Conservation (phyloP, 2,797 vertebrate species). For the Decapterus maruadsi region DNA sequence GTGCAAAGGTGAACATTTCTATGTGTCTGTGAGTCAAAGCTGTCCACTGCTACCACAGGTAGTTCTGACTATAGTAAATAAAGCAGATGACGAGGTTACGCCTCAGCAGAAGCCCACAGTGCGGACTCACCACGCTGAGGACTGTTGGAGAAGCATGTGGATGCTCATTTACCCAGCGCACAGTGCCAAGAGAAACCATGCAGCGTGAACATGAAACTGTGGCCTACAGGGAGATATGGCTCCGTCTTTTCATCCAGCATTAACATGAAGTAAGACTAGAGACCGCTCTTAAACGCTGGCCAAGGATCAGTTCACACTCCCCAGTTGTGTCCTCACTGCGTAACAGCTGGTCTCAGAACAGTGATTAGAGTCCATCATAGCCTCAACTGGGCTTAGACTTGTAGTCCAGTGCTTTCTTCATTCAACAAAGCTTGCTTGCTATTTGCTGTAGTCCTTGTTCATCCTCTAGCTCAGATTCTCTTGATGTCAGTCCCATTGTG, state of each 20-base stretch:
- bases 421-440: constrained; percentile 68
- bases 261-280: constrained; percentile 46
- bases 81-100: constrained; percentile 52
- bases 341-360: constrained; percentile 59
- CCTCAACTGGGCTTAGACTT: constrained; percentile 56
- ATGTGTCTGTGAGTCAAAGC: constrained; percentile 73
- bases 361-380: constrained; percentile 50
- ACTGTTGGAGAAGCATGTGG: constrained; percentile 64
- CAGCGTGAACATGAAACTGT: constrained; percentile 65
- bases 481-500: constrained; percentile 70
- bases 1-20: constrained; percentile 78
- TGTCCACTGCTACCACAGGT: constrained; percentile 58
- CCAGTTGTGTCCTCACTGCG: constrained; percentile 16
- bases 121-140: constrained; percentile 58
- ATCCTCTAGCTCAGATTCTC: constrained; percentile 68
- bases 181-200: constrained; percentile 81
- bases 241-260: constrained; percentile 65
- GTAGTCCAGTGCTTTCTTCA: constrained; percentile 44
- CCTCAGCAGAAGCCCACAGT: constrained; percentile 49
- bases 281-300: constrained; percentile 38
- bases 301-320: constrained; percentile 49
- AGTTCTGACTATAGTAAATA: constrained; percentile 45
- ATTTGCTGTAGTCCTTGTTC: constrained; percentile 66
- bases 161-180: constrained; percentile 67
- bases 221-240: constrained; percentile 63